Evolutionary conservation across 2,113 vertebrate species (phyloP).

Genomic region (Lycocorax pyrrhopterus): DNA sequence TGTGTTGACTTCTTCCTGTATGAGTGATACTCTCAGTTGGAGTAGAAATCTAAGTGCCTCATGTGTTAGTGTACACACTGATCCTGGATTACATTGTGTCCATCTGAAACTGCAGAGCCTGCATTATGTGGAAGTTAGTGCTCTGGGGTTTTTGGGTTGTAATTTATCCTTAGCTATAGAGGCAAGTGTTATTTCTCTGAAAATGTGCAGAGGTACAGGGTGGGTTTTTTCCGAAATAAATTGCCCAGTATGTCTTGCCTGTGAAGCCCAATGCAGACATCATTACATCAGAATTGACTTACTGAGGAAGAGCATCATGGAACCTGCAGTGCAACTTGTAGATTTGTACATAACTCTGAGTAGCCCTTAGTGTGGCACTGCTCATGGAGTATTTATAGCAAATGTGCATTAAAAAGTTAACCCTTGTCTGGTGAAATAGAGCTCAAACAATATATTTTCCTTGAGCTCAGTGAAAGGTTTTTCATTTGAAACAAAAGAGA

Average conservation of each 20-base stretch:
- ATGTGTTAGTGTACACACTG: rapidly evolving
- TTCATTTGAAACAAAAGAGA: not conserved
- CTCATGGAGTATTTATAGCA: not conserved
- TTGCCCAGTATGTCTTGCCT: not conserved
- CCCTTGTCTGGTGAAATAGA: not conserved
- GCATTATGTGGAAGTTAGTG: not conserved
- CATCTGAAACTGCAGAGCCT: not conserved
- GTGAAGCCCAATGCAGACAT: not conserved
- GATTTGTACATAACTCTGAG: not conserved
- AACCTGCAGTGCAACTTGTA: not conserved
- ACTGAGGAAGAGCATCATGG: not conserved
- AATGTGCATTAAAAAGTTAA: not conserved
- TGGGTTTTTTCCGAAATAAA: not conserved
- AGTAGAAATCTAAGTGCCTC: not conserved
- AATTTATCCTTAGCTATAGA: not conserved
- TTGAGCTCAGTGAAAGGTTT: not conserved
- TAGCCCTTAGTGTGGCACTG: not conserved
- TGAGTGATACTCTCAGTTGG: not conserved
- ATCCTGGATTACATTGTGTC: not conserved
- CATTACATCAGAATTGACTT: not conserved
- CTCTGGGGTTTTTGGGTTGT: not conserved
- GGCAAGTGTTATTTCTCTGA: not conserved
- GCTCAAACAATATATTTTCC: not conserved
- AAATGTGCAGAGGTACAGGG: not conserved
- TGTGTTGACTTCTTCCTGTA: not conserved